Evolutionary conservation across 2,888 invertebrate genomes (phyloP), one percentile per base, ranked within the genome.

Genomic region (Hipparchia sbordonii): DNA sequence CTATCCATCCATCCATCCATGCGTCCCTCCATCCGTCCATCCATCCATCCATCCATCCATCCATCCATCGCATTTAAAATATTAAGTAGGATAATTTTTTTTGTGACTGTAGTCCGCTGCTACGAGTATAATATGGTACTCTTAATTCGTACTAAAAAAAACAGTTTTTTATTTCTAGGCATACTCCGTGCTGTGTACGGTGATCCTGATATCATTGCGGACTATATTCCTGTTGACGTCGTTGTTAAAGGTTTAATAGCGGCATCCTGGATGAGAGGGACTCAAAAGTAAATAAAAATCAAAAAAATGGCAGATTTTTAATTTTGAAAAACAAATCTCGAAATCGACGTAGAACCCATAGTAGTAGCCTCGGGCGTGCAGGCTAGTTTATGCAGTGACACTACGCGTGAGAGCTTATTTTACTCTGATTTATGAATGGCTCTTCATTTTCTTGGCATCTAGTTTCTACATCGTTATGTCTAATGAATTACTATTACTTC

Each of bases 141-240:
- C 23, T 23, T 23, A 23, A 23, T 23, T 23, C 23, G 23, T 23
- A 23, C 1, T 23, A 23, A 23, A 23, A 23, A 23, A 23, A 23
- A 0, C 1, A 2, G 0, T 45, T 67, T 48, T 45, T 80, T n/a
- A 66, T 33, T 60, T 83, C 5, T 0, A 94, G 95, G 98, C 9
- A 94, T 98, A 2, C 87, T 98, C 78, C 95, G 97, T 9, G 95
- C 96, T 5, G 83, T 96, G 77, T 95, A 95, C 78, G 95, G 95
- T 0, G 94, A 96, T 72, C 92, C 95, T 0, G 86, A 95, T 1
- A 85, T 95, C 0, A 90, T 94, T 3, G 94, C 96, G 0, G 98
- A 98, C 85, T 97, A 96, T 74, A 95, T 98, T 66, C 97, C 98
- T 0, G 97, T 97, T 0, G 98, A 98, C 83, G 83, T 97, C 0